Conservation (phyloP, 1,140 invertebrate species). For the Aphidius ervi region DNA sequence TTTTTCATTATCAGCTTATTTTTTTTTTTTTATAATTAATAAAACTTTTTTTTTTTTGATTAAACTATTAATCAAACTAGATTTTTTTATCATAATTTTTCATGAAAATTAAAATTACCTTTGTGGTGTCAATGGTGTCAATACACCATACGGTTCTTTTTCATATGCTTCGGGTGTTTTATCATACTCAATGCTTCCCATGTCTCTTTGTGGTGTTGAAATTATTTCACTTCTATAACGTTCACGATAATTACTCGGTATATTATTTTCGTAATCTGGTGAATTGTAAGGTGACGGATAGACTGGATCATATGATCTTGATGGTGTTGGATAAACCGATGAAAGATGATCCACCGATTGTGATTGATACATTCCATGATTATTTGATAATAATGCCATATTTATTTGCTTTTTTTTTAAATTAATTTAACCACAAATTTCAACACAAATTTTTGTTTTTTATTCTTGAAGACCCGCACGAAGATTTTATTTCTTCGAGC, state of each 20-base stretch:
- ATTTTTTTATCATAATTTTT: too few relatives aligned
- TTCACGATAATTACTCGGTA: constrained; percentile 30
- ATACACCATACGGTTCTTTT: constrained; percentile 36
- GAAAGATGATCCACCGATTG: constrained; percentile 38
- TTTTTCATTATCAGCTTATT: too few relatives aligned
- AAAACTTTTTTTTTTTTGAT: not conserved
- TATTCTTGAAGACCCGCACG: not conserved
- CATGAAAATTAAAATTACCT: constrained; percentile 32
- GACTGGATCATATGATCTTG: constrained; percentile 34
- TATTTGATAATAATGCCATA: constrained; percentile 48
- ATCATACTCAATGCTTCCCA: constrained; percentile 35
- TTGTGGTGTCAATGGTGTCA: constrained; percentile 43
- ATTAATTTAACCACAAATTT: not conserved
- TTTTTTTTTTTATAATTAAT: constrained; percentile 3
- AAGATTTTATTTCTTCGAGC: constrained; percentile 5
- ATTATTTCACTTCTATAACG: constrained; percentile 34
- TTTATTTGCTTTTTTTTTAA: constrained; percentile 1
- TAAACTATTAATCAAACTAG: not conserved
- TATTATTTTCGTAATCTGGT: constrained; percentile 36
- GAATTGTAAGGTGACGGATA: constrained; percentile 48
- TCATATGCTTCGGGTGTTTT: constrained; percentile 42
- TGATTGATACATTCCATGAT: constrained; percentile 38
- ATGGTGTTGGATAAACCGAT: constrained; percentile 29
- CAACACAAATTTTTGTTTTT: too few relatives aligned
- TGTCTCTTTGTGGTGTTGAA: constrained; percentile 34